Base-by-base conservation (phyloP, 2,113 vertebrate genomes). In the Recurvirostra avosetta region DNA sequence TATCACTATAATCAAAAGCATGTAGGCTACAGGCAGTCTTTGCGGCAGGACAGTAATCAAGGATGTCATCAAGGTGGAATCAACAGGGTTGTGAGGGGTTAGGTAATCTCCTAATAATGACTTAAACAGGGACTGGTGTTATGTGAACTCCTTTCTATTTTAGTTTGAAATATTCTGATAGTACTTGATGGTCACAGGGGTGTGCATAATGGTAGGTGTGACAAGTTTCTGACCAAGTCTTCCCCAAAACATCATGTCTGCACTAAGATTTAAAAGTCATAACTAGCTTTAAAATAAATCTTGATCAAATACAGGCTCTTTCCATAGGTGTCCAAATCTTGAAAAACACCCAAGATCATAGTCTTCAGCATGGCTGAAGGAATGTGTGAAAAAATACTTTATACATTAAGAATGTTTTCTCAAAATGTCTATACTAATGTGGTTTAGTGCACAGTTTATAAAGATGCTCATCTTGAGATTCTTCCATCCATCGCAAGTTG, bases 141-240 rank as follows among this genome's bases (percentile, higher is more conserved):
- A 43, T 12, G 22, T 40, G 52, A 82, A 68, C 25, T 12, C 6
- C 3, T 1, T 59, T 83, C 45, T 56, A 26, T 71, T 89, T 75
- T 11, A 56, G 6, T 61, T 67, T 82, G 21, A 76, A 94, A 59
- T 81, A 73, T 71, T 89, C 86, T 47, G 52, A 56, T 45, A 75
- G 10, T 7, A 36, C 34, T 45, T 0, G 0, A 40, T 70, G 12
- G 15, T 53, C 36, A 43, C 2, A 49, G 20, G 21, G 4, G 1
- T 55, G 41, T 17, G 11, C 2, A 1, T 47, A 81, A 58, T 14
- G 17, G 29, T 23, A 78, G 12, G 25, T 41, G 32, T 36, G 18
- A 61, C n/a, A 74, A 79, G 8, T 87, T 92, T 79, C 62, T 87
- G 32, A 56, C 3, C 3, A 78, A 56, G 19, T 52, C 15, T 65